These are phyloP conservation scores for Platycnemis pennipes DNA, from an alignment of 2,888 invertebrate genomes.

Conservation along the genomic window DNA sequence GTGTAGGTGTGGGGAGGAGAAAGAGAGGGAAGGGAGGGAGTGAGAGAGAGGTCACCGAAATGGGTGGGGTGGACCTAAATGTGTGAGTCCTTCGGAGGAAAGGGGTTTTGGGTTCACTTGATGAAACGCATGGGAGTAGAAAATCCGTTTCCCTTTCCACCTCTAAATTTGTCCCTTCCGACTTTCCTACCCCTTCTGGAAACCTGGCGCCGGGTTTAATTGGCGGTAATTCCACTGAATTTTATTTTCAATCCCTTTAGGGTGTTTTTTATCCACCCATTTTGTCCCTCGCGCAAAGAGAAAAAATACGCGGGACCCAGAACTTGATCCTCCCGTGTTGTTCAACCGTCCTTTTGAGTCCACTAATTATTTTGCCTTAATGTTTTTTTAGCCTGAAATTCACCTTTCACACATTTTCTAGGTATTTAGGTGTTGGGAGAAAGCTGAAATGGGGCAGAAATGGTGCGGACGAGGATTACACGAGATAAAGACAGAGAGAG, in stretches of 20 bases:
- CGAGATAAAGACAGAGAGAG: neutral
- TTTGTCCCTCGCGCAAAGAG: neutral
- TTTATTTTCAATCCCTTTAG: conserved; percentile 33
- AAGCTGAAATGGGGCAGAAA: neutral
- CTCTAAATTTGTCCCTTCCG: neutral
- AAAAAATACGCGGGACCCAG: neutral
- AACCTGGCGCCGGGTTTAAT: conserved; percentile 6
- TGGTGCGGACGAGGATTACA: neutral
- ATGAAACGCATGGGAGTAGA: too few relatives aligned
- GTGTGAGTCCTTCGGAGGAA: too few relatives aligned
- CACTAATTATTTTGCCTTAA: conserved; percentile 5
- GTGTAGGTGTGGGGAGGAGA: neutral
- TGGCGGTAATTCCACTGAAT: conserved; percentile 42
- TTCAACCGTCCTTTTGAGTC: neutral
- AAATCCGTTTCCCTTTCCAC: neutral
- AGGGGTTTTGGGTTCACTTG: too few relatives aligned
- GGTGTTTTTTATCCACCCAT: neutral
- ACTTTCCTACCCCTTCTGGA: neutral
- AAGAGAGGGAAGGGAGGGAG: neutral
- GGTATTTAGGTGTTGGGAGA: neutral
- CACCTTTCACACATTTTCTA: neutral
- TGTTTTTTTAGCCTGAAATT: neutral
- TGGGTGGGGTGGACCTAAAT: too few relatives aligned
- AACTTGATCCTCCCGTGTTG: neutral
- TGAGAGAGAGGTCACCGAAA: too few relatives aligned